A percentile compares a stretch with the other conserved stretches of the same genome.
These are phyloP conservation scores for Drosophila colorata DNA, from an alignment of 2,888 invertebrate genomes.

Conservation along the genomic window DNA sequence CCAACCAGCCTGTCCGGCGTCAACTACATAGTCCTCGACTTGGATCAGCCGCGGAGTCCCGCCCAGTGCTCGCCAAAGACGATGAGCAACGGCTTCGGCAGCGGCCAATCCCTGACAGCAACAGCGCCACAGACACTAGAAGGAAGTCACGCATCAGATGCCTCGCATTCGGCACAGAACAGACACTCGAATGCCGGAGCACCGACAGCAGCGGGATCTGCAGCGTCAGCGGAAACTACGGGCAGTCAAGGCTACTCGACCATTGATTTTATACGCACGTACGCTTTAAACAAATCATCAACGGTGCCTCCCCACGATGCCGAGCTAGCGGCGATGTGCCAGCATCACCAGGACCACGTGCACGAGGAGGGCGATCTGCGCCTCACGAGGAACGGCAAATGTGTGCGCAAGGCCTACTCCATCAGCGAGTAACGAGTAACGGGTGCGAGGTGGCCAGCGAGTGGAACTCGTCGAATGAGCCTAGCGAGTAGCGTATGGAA, in stretches of 20 bases:
- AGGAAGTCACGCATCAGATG: conserved; percentile 8
- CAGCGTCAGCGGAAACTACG: conserved; percentile 22
- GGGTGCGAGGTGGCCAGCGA: no score
- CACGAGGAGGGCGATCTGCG: conserved; percentile 91
- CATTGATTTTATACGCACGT: conserved; percentile 97
- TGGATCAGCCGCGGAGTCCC: conserved; percentile 83
- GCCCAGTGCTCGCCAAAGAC: conserved; percentile 63
- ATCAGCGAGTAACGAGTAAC: conserved; percentile 87
- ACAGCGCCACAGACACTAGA: conserved; percentile 25
- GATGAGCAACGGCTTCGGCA: conserved; percentile 52
- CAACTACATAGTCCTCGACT: conserved; percentile 84
- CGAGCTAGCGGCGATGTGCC: conserved; percentile 69
- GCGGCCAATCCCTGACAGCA: conserved; percentile 57
- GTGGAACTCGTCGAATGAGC: no score
- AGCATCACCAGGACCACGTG: conserved; percentile 86
- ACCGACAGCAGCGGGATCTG: neutral
- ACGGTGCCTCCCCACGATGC: conserved; percentile 57
- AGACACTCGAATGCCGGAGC: conserved; percentile 7
- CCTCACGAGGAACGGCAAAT: conserved; percentile 93
- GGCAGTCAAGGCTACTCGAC: conserved; percentile 84
- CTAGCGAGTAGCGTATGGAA: neutral
- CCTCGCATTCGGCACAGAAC: conserved; percentile 1
- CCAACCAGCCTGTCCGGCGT: conserved; percentile 73
- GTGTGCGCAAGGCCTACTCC: conserved; percentile 87
- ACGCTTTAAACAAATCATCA: conserved; percentile 92